Evolutionary conservation across 1,140 invertebrate genomes (phyloP).

Genomic region (Vollenhovia emeryi): DNA sequence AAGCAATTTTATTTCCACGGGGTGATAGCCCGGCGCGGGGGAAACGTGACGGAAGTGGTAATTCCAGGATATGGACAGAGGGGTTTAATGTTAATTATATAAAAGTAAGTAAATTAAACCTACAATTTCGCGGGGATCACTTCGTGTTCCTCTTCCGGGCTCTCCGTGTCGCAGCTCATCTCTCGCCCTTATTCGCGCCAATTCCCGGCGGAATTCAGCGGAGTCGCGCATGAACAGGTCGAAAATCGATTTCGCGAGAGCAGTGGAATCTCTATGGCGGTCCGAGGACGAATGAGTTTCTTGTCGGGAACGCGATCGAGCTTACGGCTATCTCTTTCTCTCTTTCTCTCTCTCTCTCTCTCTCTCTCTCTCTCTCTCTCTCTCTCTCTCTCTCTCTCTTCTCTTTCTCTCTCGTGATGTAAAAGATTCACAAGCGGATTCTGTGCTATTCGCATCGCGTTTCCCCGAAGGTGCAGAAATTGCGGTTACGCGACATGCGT

Average conservation of each 20-base stretch:
- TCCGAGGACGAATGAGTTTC: conserved; percentile 32
- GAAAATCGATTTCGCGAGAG: conserved; percentile 51
- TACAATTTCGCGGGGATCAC: conserved; percentile 69
- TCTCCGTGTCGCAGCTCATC: conserved; percentile 60
- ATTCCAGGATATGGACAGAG: not conserved
- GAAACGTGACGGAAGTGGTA: not conserved
- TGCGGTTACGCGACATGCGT: conserved; percentile 24
- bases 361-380: not conserved
- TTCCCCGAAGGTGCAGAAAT: conserved; percentile 24
- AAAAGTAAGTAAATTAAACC: conserved; percentile 57
- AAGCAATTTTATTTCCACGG: not conserved
- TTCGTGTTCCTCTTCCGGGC: conserved; percentile 53
- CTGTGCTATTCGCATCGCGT: conserved; percentile 19
- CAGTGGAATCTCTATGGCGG: conserved; percentile 22
- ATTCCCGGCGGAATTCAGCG: conserved; percentile 29
- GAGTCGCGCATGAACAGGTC: conserved; percentile 40
- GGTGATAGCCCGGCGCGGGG: not conserved
- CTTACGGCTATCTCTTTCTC: conserved; percentile 18
- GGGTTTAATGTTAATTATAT: conserved; percentile 9
- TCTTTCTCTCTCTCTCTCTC: not conserved
- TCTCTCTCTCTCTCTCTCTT: not conserved
- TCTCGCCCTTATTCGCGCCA: conserved; percentile 38
- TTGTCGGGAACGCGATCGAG: conserved; percentile 34
- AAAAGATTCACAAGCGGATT: conserved; percentile 52
- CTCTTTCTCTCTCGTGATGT: conserved; percentile 13